Percentiles rank a stretch among this genome's conserved stretches.
Conservation (phyloP, 2,888 invertebrate species). For the Anodontia alba region DNA sequence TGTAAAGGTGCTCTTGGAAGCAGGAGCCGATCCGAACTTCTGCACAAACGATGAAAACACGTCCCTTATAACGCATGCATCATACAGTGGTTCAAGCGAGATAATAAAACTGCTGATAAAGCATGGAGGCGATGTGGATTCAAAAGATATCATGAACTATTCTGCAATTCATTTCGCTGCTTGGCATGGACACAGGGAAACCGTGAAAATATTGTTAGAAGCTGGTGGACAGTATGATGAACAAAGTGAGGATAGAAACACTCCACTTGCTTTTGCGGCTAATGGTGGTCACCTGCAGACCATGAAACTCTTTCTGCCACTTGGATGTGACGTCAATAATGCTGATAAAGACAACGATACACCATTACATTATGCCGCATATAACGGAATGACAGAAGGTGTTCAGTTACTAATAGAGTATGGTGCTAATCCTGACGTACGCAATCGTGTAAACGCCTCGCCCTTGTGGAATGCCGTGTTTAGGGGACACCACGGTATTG, state of each 20-base stretch:
- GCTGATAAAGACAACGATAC: background rate
- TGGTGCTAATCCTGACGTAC: too few species aligned
- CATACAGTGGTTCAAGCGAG: background rate
- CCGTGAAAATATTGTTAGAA: background rate
- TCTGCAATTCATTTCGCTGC: conserved; percentile 1
- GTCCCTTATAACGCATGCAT: background rate
- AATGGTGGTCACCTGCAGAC: background rate
- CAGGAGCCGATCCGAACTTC: background rate
- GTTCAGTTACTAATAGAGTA: too few species aligned
- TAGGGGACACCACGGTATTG: too few species aligned
- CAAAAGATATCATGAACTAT: background rate
- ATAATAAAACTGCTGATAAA: background rate
- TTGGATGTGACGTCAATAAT: too few species aligned
- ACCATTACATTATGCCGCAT: background rate
- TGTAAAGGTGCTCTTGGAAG: background rate
- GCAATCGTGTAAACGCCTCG: too few species aligned
- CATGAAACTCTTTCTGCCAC: background rate
- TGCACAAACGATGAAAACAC: background rate
- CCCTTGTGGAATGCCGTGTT: too few species aligned
- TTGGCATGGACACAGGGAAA: background rate
- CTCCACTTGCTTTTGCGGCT: background rate
- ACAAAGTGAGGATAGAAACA: background rate
- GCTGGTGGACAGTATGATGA: background rate
- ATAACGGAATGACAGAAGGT: background rate
- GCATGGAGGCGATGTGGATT: background rate